Evolutionary conservation across 2,888 invertebrate genomes (phyloP), one percentile per base, ranked within the genome.

Genomic region (Omphaloscelis lunosa): DNA sequence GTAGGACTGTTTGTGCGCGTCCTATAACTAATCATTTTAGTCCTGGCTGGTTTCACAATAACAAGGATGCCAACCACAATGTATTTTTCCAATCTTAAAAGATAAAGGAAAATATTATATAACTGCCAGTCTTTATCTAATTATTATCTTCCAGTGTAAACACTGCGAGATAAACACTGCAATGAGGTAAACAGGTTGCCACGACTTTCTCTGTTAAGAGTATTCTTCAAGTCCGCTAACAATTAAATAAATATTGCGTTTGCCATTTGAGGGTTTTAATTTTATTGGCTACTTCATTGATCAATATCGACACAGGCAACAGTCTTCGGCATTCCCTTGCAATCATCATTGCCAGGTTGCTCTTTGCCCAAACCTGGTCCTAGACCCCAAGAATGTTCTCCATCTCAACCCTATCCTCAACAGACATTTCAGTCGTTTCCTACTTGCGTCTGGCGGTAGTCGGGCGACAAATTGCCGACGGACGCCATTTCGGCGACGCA

Each of bases 401-500:
- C 11, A 63, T 61, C 59, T 45, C 88, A 88, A 12, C 88, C 87
- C 87, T 88, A 80, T 67, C 61, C 23, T 34, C 56, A 41, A 48
- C 72, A 80, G 79, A 87, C 83, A 75, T 80, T 86, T 82, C 79
- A 75, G 79, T 79, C 80, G 79, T 89, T 89, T 89, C 88, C 89
- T 89, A 72, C 85, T 86, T 81, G 76, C 77, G 80, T 74, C 79
- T 85, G 83, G 77, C 76, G 68, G 80, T 83, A 84, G 84, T 75
- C 63, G 83, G 78, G 63, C 88, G 89, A 89, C 91, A 90, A 91
- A 90, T 91, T 89, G 87, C 85, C 77, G 84, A 65, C 84, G 77
- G 84, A 80, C 86, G 90, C 88, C 87, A 86, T 92, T 92, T 92
- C 85, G 89, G 88, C 84, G 88, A 88, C 90, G 87, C 88, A 85